Percentiles rank a stretch among this genome's conserved stretches.
Evolutionary conservation across 2,797 vertebrate genomes (phyloP).

Genomic region (Anomalospiza imberbis): DNA sequence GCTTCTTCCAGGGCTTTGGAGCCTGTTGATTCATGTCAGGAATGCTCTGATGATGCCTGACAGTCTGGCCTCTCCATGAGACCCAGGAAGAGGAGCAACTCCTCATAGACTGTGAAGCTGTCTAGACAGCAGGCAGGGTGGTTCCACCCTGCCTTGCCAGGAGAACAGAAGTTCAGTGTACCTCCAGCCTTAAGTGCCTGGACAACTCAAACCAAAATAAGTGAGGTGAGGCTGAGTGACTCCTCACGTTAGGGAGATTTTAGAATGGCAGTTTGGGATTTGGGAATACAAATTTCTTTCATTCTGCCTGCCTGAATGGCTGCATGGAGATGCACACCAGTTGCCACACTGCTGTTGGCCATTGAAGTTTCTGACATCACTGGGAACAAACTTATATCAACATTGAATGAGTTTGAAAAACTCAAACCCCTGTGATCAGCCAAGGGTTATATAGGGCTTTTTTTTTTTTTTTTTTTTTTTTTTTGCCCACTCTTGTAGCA

Average conservation of each 20-base stretch:
- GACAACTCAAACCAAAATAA: background rate
- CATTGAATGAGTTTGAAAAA: background rate
- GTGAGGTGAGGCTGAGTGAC: background rate
- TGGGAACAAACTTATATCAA: background rate
- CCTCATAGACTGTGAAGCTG: background rate
- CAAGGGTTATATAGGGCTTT: rapidly evolving
- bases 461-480: rapidly evolving
- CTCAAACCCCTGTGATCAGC: background rate
- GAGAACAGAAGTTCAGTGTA: background rate
- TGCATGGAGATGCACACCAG: background rate
- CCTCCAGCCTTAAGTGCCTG: background rate
- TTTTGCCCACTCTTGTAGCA: background rate
- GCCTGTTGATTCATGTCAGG: slow-evolving; percentile 22
- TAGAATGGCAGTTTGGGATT: background rate
- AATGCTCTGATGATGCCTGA: background rate
- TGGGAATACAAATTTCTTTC: background rate
- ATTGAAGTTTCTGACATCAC: background rate
- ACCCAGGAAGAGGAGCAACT: background rate
- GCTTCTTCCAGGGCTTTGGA: background rate
- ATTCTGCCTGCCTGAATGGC: background rate
- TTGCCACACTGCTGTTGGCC: background rate
- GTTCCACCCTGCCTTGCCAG: background rate
- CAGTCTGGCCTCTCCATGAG: background rate
- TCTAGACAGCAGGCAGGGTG: background rate
- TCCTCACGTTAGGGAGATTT: background rate